Conservation (phyloP, 1,140 invertebrate species). For the Drosophila tsacasi region DNA sequence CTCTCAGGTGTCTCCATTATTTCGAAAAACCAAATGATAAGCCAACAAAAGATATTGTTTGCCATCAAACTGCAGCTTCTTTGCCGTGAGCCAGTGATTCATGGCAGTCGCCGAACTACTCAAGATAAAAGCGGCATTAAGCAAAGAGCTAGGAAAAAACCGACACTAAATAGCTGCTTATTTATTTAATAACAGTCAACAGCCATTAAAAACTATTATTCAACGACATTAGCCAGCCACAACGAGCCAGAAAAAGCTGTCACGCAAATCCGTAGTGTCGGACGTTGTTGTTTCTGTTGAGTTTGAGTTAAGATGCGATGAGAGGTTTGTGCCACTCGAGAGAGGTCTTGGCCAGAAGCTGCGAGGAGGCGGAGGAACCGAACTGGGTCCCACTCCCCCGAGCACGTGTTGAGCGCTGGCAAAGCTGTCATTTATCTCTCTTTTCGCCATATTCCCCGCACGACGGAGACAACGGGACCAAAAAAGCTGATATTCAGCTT, state of each 20-base stretch:
- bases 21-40: neutral
- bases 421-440: constrained; percentile 54
- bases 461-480: neutral
- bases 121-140: constrained; percentile 37
- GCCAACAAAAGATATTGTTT: constrained; percentile 14
- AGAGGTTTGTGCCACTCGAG: constrained; percentile 31
- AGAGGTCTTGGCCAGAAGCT: constrained; percentile 22
- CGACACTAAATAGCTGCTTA: constrained; percentile 66
- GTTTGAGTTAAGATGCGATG: constrained; percentile 39
- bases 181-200: constrained; percentile 78
- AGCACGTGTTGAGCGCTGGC: constrained; percentile 27
- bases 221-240: constrained; percentile 52
- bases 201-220: constrained; percentile 73
- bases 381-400: neutral
- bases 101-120: constrained; percentile 12
- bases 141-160: constrained; percentile 34
- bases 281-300: constrained; percentile 25
- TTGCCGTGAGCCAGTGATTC: constrained; percentile 13
- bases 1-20: neutral
- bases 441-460: constrained; percentile 20
- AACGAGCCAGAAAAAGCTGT: constrained; percentile 50
- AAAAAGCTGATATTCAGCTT: constrained; percentile 25
- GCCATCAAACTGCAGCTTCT: constrained; percentile 17
- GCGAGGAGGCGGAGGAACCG: neutral
- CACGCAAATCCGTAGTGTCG: constrained; percentile 43